These are phyloP conservation scores for Helleia helle DNA, from an alignment of 2,888 invertebrate genomes.

Conservation along the genomic window DNA sequence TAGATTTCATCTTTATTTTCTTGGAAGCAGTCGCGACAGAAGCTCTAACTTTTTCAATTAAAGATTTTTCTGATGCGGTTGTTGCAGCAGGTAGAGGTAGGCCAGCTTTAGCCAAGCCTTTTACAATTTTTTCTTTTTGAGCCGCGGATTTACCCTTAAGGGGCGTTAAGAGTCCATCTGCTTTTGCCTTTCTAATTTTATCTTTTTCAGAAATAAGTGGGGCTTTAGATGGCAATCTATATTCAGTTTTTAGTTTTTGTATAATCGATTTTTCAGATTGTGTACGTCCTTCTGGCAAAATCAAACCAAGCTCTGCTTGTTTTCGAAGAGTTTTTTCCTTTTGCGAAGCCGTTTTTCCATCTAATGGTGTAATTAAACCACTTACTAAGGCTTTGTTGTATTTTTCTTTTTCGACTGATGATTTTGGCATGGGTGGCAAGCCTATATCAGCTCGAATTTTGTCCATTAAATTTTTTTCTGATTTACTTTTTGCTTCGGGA, in stretches of 20 bases:
- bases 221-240: constrained; percentile 21
- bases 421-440: constrained; percentile 20
- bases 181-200: constrained; percentile 13
- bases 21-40: too few species aligned
- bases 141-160: constrained; percentile 20
- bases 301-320: constrained; percentile 21
- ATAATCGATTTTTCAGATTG: constrained; percentile 22
- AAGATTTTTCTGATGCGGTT: constrained; percentile 30
- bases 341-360: constrained; percentile 25
- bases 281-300: constrained; percentile 24
- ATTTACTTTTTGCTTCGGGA: constrained; percentile 14
- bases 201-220: constrained; percentile 5
- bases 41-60: constrained; percentile 33
- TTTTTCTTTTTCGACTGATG: constrained; percentile 15
- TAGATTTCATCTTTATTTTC: constrained; percentile 29
- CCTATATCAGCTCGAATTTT: constrained; percentile 18
- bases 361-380: constrained; percentile 24
- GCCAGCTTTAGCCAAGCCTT: constrained; percentile 25
- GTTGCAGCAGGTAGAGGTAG: constrained; percentile 23
- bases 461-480: constrained; percentile 20
- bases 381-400: constrained; percentile 20
- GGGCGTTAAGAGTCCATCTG: constrained; percentile 18
- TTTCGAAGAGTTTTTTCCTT: constrained; percentile 26
- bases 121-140: constrained; percentile 25
- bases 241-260: constrained; percentile 23